Evolutionary conservation across 2,888 invertebrate species (phyloP).

Genomic region (Lacanobia wlatinum): DNA sequence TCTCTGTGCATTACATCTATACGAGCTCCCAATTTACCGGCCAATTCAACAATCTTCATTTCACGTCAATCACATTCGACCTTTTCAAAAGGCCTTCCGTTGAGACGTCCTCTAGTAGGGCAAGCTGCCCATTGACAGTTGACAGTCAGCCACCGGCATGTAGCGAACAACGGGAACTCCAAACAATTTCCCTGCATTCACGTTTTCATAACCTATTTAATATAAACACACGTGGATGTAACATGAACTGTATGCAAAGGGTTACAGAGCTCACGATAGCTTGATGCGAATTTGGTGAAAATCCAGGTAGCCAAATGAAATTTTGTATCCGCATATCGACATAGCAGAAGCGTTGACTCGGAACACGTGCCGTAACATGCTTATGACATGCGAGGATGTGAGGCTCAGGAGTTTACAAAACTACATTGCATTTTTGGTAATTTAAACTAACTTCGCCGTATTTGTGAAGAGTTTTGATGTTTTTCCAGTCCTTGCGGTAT

Average conservation of each 20-base stretch:
- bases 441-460: constrained; percentile 12
- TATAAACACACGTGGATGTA: constrained; percentile 15
- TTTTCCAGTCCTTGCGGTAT: not conserved
- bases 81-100: constrained; percentile 68
- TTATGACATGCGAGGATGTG: constrained; percentile 61
- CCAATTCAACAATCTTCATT: constrained; percentile 47
- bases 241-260: constrained; percentile 42
- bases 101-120: constrained; percentile 63
- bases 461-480: constrained; percentile 2
- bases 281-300: constrained; percentile 31
- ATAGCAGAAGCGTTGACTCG: constrained; percentile 59
- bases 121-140: constrained; percentile 72
- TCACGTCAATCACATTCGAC: constrained; percentile 64
- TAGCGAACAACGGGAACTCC: constrained; percentile 58
- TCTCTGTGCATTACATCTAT: constrained; percentile 8
- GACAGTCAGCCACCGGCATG: constrained; percentile 55
- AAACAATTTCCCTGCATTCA: constrained; percentile 67
- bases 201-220: constrained; percentile 60
- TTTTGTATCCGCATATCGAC: constrained; percentile 59
- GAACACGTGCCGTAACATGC: constrained; percentile 62
- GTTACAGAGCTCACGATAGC: constrained; percentile 56
- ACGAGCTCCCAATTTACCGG: constrained; percentile 19
- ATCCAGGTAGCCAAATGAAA: constrained; percentile 51
- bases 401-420: constrained; percentile 19
- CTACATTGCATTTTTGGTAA: constrained; percentile 16